Percentiles rank a stretch among this genome's conserved stretches.
phyloP scores from a whole-genome alignment of 64 coral and sea anemone genomes.

The Orbicella faveolata region DNA sequence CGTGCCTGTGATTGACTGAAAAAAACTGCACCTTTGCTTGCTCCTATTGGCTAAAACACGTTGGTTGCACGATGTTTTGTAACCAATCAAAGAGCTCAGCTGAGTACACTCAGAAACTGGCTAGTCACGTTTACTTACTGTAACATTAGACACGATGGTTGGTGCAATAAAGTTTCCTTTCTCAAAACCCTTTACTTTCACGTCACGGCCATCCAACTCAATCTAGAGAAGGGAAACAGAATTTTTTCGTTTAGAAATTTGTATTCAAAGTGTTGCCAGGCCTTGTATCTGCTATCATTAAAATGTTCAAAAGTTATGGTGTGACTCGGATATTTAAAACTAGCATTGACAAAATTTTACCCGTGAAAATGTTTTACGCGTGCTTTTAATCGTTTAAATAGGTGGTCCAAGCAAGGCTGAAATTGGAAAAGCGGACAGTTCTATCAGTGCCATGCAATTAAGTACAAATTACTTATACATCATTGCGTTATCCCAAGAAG shows the following conservation, averaged over 20 bases:
- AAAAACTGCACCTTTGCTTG: neutral
- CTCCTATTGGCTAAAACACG: neutral
- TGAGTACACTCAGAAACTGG: neutral
- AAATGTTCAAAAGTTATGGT: too few species aligned
- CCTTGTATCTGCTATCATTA: too few species aligned
- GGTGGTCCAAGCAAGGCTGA: too few species aligned
- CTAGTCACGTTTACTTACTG: slow-evolving; percentile 34
- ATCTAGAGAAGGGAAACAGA: slow-evolving; percentile 47
- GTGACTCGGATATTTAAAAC: too few species aligned
- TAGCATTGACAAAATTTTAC: too few species aligned
- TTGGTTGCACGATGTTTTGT: neutral
- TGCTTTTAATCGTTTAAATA: too few species aligned
- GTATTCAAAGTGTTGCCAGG: too few species aligned
- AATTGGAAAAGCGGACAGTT: too few species aligned
- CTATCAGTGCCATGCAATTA: too few species aligned
- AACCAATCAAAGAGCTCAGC: neutral
- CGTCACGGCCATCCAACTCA: slow-evolving; percentile 89
- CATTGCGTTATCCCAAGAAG: too few species aligned
- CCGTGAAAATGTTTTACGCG: too few species aligned
- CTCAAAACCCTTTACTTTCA: slow-evolving; percentile 85
- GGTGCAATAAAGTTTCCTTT: slow-evolving; percentile 98
- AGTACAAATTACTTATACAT: too few species aligned
- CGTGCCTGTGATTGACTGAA: neutral
- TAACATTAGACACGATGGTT: slow-evolving; percentile 85
- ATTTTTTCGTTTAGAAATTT: neutral